Conservation (phyloP, 2,888 invertebrate species). For the Ochlodes sylvanus region DNA sequence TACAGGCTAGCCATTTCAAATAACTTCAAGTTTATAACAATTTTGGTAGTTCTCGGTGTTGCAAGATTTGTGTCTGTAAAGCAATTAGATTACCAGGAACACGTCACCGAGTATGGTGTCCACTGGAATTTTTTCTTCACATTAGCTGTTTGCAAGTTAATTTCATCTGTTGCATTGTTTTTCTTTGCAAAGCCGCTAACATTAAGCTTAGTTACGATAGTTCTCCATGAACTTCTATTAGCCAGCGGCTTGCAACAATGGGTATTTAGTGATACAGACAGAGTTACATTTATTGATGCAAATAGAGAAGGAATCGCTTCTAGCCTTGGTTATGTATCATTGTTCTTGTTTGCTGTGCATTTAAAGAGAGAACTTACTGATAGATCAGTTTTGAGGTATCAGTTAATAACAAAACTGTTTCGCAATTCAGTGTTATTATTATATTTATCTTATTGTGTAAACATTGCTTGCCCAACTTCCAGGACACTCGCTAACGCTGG, state of each 20-base stretch:
- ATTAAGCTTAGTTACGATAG: conserved; percentile 82
- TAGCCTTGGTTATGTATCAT: conserved; percentile 91
- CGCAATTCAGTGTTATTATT: conserved; percentile 63
- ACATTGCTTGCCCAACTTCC: conserved; percentile 86
- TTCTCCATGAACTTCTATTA: conserved; percentile 88
- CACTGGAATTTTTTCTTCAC: conserved; percentile 99
- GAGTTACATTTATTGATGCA: conserved; percentile 88
- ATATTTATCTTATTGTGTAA: conserved; percentile 72
- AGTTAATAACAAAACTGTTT: conserved; percentile 50
- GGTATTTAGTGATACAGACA: conserved; percentile 86
- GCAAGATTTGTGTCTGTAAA: conserved; percentile 86
- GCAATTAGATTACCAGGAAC: conserved; percentile 92
- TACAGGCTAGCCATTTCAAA: conserved; percentile 62
- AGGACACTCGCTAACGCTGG: conserved; percentile 93
- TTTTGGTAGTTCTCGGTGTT: conserved; percentile 85
- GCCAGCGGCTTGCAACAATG: conserved; percentile 87
- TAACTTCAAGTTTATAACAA: conserved; percentile 63
- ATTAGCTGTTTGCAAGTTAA: conserved; percentile 91
- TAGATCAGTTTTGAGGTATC: conserved; percentile 53
- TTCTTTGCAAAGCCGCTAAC: conserved; percentile 81
- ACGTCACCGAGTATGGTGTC: conserved; percentile 96
- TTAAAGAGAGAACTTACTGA: conserved; percentile 84
- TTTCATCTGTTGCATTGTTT: conserved; percentile 87
- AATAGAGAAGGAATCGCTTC: conserved; percentile 97
- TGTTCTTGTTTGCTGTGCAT: conserved; percentile 91